phyloP scores from a whole-genome alignment of 2,888 invertebrate species.

The Atherix ibis region DNA sequence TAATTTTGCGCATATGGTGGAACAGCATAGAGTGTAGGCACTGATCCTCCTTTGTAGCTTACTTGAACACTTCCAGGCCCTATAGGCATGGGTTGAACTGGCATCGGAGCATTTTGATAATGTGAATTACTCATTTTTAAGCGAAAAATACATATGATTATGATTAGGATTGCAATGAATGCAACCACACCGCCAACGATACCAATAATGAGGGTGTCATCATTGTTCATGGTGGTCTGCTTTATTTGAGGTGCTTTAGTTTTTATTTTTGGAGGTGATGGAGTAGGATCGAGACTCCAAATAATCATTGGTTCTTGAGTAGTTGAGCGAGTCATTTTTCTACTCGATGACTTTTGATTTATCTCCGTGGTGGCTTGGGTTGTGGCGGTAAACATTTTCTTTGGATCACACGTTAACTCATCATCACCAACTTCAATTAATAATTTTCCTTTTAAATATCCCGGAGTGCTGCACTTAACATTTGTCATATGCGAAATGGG shows the following conservation, averaged over 20 bases:
- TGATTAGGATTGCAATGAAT: slow-evolving; percentile 74
- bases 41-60: slow-evolving; percentile 34
- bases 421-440: slow-evolving; percentile 65
- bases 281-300: slow-evolving; percentile 69
- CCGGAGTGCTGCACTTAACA: slow-evolving; percentile 51
- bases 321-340: slow-evolving; percentile 39
- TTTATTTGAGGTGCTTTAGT: slow-evolving; percentile 40
- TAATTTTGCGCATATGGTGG: slow-evolving; percentile 42
- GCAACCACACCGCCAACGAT: slow-evolving; percentile 87
- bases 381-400: slow-evolving; percentile 37
- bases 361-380: slow-evolving; percentile 17
- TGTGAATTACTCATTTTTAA: slow-evolving; percentile 51
- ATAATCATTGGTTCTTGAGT: slow-evolving; percentile 75
- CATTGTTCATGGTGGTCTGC: slow-evolving; percentile 55
- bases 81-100: slow-evolving; percentile 35
- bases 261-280: slow-evolving; percentile 40
- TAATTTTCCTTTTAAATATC: slow-evolving; percentile 49
- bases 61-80: slow-evolving; percentile 42
- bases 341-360: slow-evolving; percentile 30
- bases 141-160: slow-evolving; percentile 76
- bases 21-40: slow-evolving; percentile 39
- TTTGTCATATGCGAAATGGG: slow-evolving; percentile 45
- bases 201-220: slow-evolving; percentile 87
- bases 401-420: slow-evolving; percentile 61
- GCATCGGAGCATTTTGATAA: slow-evolving; percentile 52